A percentile compares a stretch with the other conserved stretches of the same genome.
phyloP scores from a whole-genome alignment of 2,888 invertebrate species.

The Molorchus minor region DNA sequence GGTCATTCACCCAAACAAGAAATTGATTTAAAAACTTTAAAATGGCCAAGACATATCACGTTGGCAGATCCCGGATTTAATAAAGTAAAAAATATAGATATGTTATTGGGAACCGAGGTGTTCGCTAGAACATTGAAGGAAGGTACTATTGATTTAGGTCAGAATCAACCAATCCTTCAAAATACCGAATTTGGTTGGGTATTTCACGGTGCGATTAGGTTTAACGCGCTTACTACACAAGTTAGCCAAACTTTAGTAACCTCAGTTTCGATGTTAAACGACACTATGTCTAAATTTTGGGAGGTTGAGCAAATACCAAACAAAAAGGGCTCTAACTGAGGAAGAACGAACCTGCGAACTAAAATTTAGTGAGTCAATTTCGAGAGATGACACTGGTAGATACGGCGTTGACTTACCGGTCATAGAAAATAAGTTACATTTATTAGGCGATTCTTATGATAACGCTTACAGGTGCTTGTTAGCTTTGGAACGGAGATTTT shows the following conservation, averaged over 20 bases:
- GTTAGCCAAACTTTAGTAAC: constrained; percentile 1
- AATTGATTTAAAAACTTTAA: no score
- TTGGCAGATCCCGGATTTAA: constrained; percentile 3
- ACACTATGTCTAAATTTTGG: no score
- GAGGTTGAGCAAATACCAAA: background rate
- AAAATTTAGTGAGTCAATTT: background rate
- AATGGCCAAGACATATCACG: background rate
- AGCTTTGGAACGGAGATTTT: no score
- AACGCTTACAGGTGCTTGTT: no score
- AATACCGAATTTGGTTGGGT: constrained; percentile 12
- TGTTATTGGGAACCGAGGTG: constrained; percentile 1
- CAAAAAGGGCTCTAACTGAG: background rate
- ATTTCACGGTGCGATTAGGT: background rate
- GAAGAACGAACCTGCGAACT: background rate
- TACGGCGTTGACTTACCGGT: no score
- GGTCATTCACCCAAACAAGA: background rate
- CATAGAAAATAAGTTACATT: no score
- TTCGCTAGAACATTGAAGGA: background rate
- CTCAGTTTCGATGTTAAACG: background rate
- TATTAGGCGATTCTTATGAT: no score
- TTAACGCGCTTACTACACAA: background rate
- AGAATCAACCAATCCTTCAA: background rate
- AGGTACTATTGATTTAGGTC: background rate
- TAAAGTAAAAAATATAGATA: background rate
- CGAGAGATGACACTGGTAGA: constrained; percentile 6